These are phyloP conservation scores for Corythaeola cristata DNA, from an alignment of 2,113 vertebrate species.

Conservation along the genomic window DNA sequence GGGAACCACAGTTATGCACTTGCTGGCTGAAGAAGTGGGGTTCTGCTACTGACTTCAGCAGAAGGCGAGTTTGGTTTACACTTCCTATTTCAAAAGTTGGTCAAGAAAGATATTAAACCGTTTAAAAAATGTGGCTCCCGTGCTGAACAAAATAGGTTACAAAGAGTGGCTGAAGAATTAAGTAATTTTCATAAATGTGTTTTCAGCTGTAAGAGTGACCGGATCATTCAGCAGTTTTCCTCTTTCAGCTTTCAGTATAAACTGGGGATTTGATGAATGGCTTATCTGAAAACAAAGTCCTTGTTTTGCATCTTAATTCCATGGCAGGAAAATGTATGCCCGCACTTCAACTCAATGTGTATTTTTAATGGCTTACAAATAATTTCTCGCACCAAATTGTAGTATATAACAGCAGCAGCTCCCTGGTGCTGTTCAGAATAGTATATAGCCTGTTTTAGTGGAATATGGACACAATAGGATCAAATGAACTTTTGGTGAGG, in stretches of 20 bases:
- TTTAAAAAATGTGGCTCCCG: neutral
- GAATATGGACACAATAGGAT: neutral
- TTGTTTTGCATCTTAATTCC: neutral
- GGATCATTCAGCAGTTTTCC: neutral
- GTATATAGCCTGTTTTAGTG: neutral
- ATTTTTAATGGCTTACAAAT: neutral
- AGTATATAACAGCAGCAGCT: neutral
- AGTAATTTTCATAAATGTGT: neutral
- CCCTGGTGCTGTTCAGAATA: neutral
- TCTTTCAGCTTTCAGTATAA: neutral
- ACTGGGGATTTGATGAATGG: neutral
- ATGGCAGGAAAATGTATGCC: neutral
- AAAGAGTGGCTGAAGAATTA: neutral
- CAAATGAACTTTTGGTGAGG: neutral
- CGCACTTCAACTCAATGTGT: neutral
- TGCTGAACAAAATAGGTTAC: neutral
- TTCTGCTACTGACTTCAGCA: neutral
- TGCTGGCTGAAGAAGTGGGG: neutral
- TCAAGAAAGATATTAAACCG: neutral
- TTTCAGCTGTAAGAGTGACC: neutral
- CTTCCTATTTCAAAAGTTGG: neutral
- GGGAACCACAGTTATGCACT: neutral
- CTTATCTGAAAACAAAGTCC: neutral
- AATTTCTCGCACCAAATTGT: neutral
- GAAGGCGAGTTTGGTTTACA: neutral